Conservation (phyloP, 2,888 invertebrate genomes). For the Chesias legatella region DNA sequence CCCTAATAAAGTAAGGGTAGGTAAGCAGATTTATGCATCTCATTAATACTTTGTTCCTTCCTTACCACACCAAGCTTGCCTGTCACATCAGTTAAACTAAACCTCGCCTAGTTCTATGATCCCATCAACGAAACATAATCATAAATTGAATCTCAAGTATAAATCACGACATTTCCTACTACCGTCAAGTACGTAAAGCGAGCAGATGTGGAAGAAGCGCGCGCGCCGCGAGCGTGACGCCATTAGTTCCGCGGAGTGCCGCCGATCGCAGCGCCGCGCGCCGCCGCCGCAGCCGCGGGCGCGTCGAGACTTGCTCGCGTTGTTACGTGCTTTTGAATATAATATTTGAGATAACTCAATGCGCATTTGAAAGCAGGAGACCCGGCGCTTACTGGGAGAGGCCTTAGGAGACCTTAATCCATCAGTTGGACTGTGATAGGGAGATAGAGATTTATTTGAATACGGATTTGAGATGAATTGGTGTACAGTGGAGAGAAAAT, state of each 20-base stretch:
- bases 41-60: no score
- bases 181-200: constrained; percentile 14
- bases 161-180: constrained; percentile 24
- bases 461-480: no score
- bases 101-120: background rate
- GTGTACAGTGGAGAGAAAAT: no score
- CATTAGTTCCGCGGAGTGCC: constrained; percentile 51
- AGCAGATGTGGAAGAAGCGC: constrained; percentile 30
- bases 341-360: constrained; percentile 7
- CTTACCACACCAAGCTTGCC: no score
- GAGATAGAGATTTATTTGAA: no score
- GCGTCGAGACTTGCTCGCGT: constrained; percentile 20
- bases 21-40: no score
- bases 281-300: constrained; percentile 35
- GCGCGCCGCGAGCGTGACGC: constrained; percentile 43
- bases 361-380: no score
- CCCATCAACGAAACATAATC: constrained; percentile 14
- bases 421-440: no score
- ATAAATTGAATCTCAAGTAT: constrained; percentile 21
- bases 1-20: no score
- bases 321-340: constrained; percentile 18
- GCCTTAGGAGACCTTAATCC: no score
- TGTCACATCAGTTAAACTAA: no score
- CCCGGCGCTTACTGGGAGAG: no score
- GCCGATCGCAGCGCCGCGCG: constrained; percentile 42